Conservation (phyloP, 2,888 invertebrate species). For the Oxyteleia sp. region DNA sequence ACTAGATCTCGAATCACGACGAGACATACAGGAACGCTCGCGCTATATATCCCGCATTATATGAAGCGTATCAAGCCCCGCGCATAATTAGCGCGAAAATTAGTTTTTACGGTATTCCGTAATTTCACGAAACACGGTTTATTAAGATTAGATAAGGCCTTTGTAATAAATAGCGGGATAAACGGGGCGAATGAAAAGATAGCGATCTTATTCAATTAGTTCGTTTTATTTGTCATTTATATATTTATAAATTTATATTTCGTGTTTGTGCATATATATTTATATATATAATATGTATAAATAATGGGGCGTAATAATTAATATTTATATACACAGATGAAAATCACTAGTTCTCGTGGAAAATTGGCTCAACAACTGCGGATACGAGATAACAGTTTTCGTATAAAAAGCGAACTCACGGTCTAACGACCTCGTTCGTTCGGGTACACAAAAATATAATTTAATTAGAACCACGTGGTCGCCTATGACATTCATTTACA, state of each 20-base stretch:
- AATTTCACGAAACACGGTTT: constrained; percentile 8
- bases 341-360: constrained; percentile 78
- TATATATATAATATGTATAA: constrained; percentile 67
- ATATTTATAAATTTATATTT: constrained; percentile 66
- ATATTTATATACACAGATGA: constrained; percentile 79
- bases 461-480: constrained; percentile 32
- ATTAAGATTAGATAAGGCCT: constrained; percentile 47
- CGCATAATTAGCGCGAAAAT: constrained; percentile 40
- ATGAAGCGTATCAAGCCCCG: constrained; percentile 38
- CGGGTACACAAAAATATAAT: constrained; percentile 44
- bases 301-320: constrained; percentile 72
- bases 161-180: constrained; percentile 9
- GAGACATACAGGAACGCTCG: too few relatives aligned
- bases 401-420: constrained; percentile 42
- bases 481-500: constrained; percentile 21
- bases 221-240: constrained; percentile 74
- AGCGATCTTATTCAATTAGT: constrained; percentile 58
- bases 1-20: too few relatives aligned
- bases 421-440: constrained; percentile 29
- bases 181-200: constrained; percentile 21
- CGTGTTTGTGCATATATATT: constrained; percentile 60
- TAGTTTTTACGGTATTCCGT: constrained; percentile 22
- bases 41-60: constrained; percentile 54
- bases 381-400: constrained; percentile 72
- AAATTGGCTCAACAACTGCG: constrained; percentile 75